These are phyloP conservation scores for Nephila pilipes DNA, from an alignment of 1,140 invertebrate species.

Conservation along the genomic window DNA sequence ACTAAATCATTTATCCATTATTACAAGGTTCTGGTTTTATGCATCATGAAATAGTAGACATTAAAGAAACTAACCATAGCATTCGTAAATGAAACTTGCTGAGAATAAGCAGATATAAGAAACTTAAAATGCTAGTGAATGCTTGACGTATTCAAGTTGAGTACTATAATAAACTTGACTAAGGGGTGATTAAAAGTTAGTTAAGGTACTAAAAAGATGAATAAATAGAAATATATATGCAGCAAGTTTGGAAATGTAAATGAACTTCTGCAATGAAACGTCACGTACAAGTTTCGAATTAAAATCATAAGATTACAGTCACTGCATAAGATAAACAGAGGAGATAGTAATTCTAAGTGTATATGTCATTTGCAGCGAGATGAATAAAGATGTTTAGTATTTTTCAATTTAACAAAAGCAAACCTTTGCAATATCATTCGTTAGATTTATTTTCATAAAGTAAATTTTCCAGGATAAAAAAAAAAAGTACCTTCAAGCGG, in stretches of 20 bases:
- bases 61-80: not conserved
- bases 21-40: no score
- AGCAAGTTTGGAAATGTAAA: not conserved
- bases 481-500: no score
- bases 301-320: not conserved
- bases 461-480: no score
- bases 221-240: not conserved
- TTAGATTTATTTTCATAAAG: no score
- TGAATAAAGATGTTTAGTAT: no score
- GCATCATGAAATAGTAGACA: no score
- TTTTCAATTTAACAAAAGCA: no score
- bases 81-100: not conserved
- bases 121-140: not conserved
- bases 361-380: no score
- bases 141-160: not conserved
- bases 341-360: no score
- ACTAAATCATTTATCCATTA: no score
- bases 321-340: no score
- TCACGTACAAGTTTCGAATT: not conserved
- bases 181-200: not conserved
- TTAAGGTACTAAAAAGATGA: not conserved
- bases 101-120: not conserved
- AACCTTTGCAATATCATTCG: no score
- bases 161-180: not conserved
- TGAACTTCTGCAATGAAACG: not conserved